Base-by-base conservation (phyloP, 2,797 vertebrate genomes). In the Myotis pilosus region DNA sequence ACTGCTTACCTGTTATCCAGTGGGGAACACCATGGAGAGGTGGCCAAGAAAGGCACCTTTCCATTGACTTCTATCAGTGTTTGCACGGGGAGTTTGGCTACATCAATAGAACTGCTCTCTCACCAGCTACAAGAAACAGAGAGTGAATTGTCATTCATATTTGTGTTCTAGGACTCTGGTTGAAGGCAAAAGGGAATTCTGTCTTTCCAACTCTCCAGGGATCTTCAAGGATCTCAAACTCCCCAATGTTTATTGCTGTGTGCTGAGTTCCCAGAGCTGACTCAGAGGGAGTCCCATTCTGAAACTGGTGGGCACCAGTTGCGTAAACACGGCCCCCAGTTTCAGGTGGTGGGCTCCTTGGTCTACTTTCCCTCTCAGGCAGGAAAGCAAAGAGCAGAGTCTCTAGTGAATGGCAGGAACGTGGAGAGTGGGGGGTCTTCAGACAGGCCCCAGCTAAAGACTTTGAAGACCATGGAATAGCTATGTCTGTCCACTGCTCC, bases 121-220 rank as follows among this genome's bases (percentile, higher is more conserved):
- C 44, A 64, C 36, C 64, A 83, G 72, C 79, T 81, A 64, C 33
- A 55, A 92, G 82, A 96, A 71, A 30, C 41, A 51, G 23, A 90
- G 8, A 75, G 23, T 1, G 80, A 92, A 88, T 17, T 72, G 28
- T 33, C 90, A 84, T 93, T 96, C 13, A 64, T 92, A 95, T 96
- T 93, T 74, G 22, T 88, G 49, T 91, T 44, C 38, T 84, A 57
- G 84, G 15, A 68, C 41, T 8, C 19, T 96, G 62, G 36, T 28
- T 89, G 76, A 93, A 49, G 90, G 20, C 41, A 17, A 55, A 33
- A 95, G 94, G 25, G 8, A 8, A 3, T 8, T 94, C 83, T 89
- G 47, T 95, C 57, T 64, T 94, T 86, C 36, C 16, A 9, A 82
- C 92, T 95, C 44, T 92, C n/a, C 20, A 25, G 62, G 33, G 66